These are phyloP conservation scores for Eupristina koningsbergeri DNA, from an alignment of 1,140 invertebrate genomes.

Conservation along the genomic window DNA sequence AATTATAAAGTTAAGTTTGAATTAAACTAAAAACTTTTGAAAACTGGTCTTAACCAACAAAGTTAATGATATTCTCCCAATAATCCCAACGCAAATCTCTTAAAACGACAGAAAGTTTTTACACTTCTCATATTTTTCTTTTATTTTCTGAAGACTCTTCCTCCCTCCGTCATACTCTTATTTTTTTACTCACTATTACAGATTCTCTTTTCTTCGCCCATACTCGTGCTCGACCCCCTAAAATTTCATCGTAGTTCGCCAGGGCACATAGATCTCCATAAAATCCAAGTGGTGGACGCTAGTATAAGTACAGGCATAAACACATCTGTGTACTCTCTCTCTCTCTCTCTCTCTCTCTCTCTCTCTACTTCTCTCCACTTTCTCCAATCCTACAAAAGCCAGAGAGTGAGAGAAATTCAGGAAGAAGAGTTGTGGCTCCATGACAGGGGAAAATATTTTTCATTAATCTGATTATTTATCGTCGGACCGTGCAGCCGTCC, in stretches of 20 bases:
- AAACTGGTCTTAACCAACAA: background rate
- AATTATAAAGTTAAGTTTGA: background rate
- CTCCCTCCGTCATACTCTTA: too few relatives aligned
- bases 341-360: too few relatives aligned
- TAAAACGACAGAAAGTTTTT: conserved; percentile 22
- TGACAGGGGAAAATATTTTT: conserved; percentile 67
- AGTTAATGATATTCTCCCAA: background rate
- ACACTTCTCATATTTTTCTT: conserved; percentile 23
- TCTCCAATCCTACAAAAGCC: too few relatives aligned
- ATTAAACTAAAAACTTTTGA: background rate
- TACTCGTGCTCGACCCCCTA: background rate
- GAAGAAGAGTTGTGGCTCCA: background rate
- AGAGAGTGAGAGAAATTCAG: background rate
- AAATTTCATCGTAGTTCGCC: conserved; percentile 28
- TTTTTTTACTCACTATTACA: background rate
- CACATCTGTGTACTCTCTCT: conserved; percentile 8
- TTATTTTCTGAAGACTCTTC: too few relatives aligned
- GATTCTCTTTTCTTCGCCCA: background rate
- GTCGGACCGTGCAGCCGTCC: conserved; percentile 50
- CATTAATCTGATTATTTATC: conserved; percentile 74
- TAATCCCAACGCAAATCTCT: conserved; percentile 21
- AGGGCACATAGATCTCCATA: too few relatives aligned
- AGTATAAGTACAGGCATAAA: background rate
- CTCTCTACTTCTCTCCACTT: too few relatives aligned
- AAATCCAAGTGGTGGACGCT: background rate